Evolutionary conservation across 2,797 vertebrate species (phyloP), one percentile per base, ranked within the genome.

Genomic region (Pseudochirops corinnae): DNA sequence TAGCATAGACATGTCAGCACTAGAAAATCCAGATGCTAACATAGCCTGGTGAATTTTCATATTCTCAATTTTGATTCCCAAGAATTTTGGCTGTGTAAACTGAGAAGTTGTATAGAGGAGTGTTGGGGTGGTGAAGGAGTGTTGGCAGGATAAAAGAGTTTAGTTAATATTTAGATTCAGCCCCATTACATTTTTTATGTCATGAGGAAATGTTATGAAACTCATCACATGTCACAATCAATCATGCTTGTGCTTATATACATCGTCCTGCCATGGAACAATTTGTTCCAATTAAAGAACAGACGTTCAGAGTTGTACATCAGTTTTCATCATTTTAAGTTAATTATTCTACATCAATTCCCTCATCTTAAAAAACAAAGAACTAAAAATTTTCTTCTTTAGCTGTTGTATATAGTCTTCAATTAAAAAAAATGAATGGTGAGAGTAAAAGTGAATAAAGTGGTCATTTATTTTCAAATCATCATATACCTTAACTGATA

Each of bases 181-280:
- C 93, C 18, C 55, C 39, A 55, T 46, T n/a, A 18, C 52, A 91
- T 24, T 87, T 91, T 90, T 39, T 90, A 91, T 90, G 14, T 90
- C 90, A 55, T 93, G 13, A 90, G 55, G 0, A 91, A 92, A 90
- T 93, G 92, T 52, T 93, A 90, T 50, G 2, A 97, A 92, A 5
- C 60, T 93, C 67, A 87, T 87, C 39, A 50, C 74, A 50, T 82
- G 74, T 87, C 95, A 24, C 92, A 93, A 28, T n/a, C 12, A 7
- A 67, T 91, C 33, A 95, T 24, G 55, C 90, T 3, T 21, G 0
- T 90, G 29, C 46, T 53, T 10, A 56, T 0, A 55, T 92, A 93
- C 46, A 90, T 94, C 5, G 9, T 60, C 82, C 57, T 90, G 33
- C 1, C 16, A 39, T 26, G 93, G 46, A 52, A 11, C 39, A 56